Evolutionary conservation across 2,113 vertebrate genomes (phyloP), one percentile per base, ranked within the genome.

Genomic region (Megaleporinus macrocephalus): DNA sequence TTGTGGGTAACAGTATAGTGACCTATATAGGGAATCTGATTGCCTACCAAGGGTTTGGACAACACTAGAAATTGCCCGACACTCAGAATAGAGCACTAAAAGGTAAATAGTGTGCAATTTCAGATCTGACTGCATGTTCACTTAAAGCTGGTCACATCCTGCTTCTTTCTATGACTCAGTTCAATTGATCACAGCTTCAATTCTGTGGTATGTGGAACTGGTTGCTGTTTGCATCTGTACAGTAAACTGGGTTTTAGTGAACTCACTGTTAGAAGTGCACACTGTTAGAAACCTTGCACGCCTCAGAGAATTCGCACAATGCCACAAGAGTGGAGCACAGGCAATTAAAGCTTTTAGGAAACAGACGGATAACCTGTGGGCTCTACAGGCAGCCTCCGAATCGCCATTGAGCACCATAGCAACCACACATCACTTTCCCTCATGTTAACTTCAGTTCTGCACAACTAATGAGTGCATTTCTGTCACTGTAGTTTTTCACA

Each of bases 291-390:
- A 68, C 29, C 63, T 30, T 66, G 27, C 63, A 36, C 30, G 9
- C 33, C 33, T 68, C 65, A 36, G 20, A 68, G 65, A 41, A 15
- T 68, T 29, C 41, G 12, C 49, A 53, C 51, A 36, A 20, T 73
- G 22, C 12, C 11, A 26, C 51, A 44, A 1, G 12, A 61, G 73
- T 65, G 79, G 12, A 30, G 61, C 24, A 68, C 5, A 27, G 26
- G 22, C 51, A 80, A 71, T 80, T 76, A 80, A 76, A 76, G 29
- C 30, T 82, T 78, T 82, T 27, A 62, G 30, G 44, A 75, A 29
- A 71, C 27, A 20, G 41, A 57, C 24, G 12, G 70, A 75, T 78
- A 75, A 75, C 29, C 41, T 13, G 47, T 24, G 18, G 68, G 44
- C 27, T 73, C 36, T 80, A 53, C 55, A 36, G 63, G 59, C 68